A percentile compares a stretch with the other conserved stretches of the same genome.
phyloP scores from a whole-genome alignment of 2,797 vertebrate genomes.

The Semotilus atromaculatus region DNA sequence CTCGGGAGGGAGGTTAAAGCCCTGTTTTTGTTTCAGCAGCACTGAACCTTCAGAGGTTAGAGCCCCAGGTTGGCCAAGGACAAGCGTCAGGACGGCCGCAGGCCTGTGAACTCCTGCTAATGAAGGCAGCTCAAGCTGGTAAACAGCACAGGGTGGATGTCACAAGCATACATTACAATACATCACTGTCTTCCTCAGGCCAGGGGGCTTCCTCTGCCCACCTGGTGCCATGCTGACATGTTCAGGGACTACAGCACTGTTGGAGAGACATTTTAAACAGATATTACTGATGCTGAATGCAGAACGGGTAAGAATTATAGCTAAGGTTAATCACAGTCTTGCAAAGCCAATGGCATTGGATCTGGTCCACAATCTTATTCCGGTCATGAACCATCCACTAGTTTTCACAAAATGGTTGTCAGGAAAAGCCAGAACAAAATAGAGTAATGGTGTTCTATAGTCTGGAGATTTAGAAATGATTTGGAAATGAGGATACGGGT shows the following conservation, averaged over 20 bases:
- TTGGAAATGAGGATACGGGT: slow-evolving; percentile 48
- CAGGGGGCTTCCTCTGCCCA: slow-evolving; percentile 67
- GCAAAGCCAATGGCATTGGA: neutral
- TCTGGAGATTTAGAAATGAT: slow-evolving; percentile 41
- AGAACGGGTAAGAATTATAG: slow-evolving; percentile 7
- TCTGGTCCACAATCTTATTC: neutral
- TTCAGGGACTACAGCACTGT: slow-evolving; percentile 11
- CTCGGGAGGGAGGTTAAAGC: slow-evolving; percentile 42
- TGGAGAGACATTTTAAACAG: neutral
- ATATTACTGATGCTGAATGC: slow-evolving; percentile 13
- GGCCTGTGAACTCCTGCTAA: slow-evolving; percentile 83
- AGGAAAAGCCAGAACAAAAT: neutral
- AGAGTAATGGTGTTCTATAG: neutral
- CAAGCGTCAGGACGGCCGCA: slow-evolving; percentile 79
- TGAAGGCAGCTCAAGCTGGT: slow-evolving; percentile 82
- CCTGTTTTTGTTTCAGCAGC: slow-evolving; percentile 65
- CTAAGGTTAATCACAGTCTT: neutral
- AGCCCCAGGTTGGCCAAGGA: slow-evolving; percentile 80
- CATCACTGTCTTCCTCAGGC: slow-evolving; percentile 82
- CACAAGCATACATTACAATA: slow-evolving; percentile 86
- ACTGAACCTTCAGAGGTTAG: slow-evolving; percentile 78
- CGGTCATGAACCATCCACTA: neutral
- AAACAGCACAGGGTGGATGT: slow-evolving; percentile 83
- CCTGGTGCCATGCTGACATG: slow-evolving; percentile 65
- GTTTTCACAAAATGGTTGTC: neutral